A percentile compares a stretch with the other conserved stretches of the same genome.
These are phyloP conservation scores for Cariama cristata DNA, from an alignment of 2,113 vertebrate species.

Conservation along the genomic window DNA sequence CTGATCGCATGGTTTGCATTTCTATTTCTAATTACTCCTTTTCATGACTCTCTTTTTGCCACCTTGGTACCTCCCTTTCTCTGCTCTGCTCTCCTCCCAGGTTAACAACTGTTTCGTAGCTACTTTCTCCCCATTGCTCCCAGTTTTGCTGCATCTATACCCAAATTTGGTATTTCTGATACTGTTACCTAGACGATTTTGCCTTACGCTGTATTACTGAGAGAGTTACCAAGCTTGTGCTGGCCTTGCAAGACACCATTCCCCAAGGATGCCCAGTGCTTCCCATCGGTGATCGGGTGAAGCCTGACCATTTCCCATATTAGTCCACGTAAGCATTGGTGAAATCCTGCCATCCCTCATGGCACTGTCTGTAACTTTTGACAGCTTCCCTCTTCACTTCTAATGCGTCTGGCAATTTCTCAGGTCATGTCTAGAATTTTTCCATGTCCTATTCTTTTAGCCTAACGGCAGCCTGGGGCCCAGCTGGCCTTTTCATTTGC, in stretches of 20 bases:
- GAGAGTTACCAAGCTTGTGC: background rate
- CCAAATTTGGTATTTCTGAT: background rate
- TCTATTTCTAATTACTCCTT: background rate
- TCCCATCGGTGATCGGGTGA: rapidly evolving
- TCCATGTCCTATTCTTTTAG: background rate
- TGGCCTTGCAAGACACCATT: background rate
- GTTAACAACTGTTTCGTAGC: background rate
- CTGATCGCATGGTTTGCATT: background rate
- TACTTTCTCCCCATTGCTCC: background rate
- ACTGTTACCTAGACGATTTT: background rate
- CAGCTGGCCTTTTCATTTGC: background rate
- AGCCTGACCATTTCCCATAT: background rate
- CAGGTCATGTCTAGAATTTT: background rate
- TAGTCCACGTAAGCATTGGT: rapidly evolving
- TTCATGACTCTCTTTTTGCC: background rate
- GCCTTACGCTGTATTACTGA: background rate
- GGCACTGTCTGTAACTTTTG: background rate
- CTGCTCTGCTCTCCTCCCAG: background rate
- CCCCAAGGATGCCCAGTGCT: background rate
- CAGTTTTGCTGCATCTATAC: background rate
- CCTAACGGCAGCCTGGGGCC: background rate
- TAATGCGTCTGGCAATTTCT: background rate
- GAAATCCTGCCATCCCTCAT: background rate
- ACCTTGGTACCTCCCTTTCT: background rate
- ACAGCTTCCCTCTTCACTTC: background rate